Base-by-base conservation (phyloP, 2,888 invertebrate species). In the Pseudolycoriella hygida region DNA sequence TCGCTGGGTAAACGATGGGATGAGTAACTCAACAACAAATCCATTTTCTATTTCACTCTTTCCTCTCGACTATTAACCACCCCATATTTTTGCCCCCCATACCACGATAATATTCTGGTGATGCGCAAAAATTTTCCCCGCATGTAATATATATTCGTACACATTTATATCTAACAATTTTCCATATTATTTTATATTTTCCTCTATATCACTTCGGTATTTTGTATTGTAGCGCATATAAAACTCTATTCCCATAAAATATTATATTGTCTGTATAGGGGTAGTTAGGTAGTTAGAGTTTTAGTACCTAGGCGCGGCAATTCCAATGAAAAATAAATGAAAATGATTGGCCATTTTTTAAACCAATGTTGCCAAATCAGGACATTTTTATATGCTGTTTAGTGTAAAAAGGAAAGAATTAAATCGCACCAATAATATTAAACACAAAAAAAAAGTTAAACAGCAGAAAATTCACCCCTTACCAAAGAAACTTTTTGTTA, bases 31-130 rank as follows among this genome's bases (percentile, higher is more conserved):
- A 34, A 12, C n/a, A 34, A 39, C 39, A 40, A 40, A 18, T 40
- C 40, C 40, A 40, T 40, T 40, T 40, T 40, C 40, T 40, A 40
- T 40, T 40, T 40, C 40, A 40, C 40, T 40, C 40, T 40, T 40
- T 40, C 18, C 39, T 39, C 39, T 39, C 39, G 39, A 17, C 17
- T 14, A 39, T 17, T 39, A 39, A 25, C 25, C 25, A 25, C 25
- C 25, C 25, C 25, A 25, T 25, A 25, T 25, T 25, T 25, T 17
- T 39, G n/a, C 14, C 39, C 39, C 17, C 39, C n/a, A 15, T 17
- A 14, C 10, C 39, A 10, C 17, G 18, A 40, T 40, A 40, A 40
- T 40, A 34, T 40, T 17, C 40, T 40, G 40, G 40, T 40, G 40
- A 40, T 40, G 40, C 40, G 40, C 40, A 40, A 40, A 40, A 40